Percentiles rank a stretch among this genome's conserved stretches.
phyloP scores from a whole-genome alignment of 2,113 vertebrate species.

The Symphodus melops region DNA sequence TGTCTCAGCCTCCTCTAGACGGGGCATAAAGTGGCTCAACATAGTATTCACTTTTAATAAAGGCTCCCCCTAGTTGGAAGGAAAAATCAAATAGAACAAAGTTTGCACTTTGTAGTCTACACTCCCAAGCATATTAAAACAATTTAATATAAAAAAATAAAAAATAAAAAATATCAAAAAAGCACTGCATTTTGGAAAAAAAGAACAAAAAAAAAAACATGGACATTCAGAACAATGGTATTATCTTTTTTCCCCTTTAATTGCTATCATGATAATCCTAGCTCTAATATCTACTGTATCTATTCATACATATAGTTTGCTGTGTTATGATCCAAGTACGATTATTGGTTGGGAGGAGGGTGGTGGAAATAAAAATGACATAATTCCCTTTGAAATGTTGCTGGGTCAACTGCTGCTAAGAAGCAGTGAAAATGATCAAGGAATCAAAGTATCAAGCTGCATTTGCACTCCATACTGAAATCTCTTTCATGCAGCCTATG shows the following conservation, averaged over 20 bases:
- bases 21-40: too few relatives aligned
- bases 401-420: not conserved
- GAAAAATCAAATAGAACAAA: not conserved
- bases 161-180: too few relatives aligned
- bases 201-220: too few relatives aligned
- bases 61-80: not conserved
- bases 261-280: too few relatives aligned
- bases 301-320: too few relatives aligned
- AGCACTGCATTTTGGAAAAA: too few relatives aligned
- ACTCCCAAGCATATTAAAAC: not conserved
- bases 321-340: not conserved
- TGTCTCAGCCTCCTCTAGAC: too few relatives aligned
- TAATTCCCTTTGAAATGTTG: slow-evolving; percentile 24
- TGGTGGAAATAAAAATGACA: not conserved
- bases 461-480: slow-evolving; percentile 3
- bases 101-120: not conserved
- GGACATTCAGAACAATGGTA: too few relatives aligned
- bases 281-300: too few relatives aligned
- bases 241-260: too few relatives aligned
- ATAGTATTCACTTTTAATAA: not conserved
- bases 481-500: not conserved
- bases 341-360: not conserved
- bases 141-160: too few relatives aligned
- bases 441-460: slow-evolving; percentile 15
- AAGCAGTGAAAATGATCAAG: slow-evolving; percentile 25